Conservation (phyloP, 2,797 vertebrate genomes). For the Brachymystax lenok region DNA sequence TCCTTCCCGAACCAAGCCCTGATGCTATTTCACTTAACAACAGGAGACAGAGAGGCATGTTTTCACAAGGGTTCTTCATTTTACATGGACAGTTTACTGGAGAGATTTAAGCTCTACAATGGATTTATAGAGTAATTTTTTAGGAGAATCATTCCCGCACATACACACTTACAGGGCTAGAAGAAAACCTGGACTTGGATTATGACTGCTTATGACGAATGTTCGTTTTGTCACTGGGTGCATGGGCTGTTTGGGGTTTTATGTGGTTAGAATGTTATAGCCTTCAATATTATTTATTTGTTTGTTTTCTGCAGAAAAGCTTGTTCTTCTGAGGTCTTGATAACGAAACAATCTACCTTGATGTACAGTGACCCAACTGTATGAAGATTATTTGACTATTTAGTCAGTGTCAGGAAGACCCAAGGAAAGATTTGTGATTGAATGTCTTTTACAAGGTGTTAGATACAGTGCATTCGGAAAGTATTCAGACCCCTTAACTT, state of each 20-base stretch:
- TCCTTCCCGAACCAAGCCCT: slow-evolving; percentile 43
- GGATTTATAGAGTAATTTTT: slow-evolving; percentile 6
- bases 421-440: neutral
- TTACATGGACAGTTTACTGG: slow-evolving; percentile 31
- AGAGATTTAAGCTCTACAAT: neutral
- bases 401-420: neutral
- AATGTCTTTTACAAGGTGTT: neutral
- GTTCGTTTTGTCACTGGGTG: neutral
- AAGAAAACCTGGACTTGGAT: neutral
- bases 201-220: neutral
- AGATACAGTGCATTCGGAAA: neutral
- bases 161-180: neutral
- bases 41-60: slow-evolving; percentile 51
- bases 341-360: neutral
- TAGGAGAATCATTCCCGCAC: neutral
- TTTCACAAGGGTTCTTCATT: slow-evolving; percentile 35
- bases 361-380: neutral
- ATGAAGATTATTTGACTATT: neutral
- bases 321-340: neutral
- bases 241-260: neutral
- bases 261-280: neutral
- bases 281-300: neutral
- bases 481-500: too few relatives aligned
- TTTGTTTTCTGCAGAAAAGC: neutral
- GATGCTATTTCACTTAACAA: slow-evolving; percentile 53